Percentiles rank a stretch among this genome's conserved stretches.
These are phyloP conservation scores for Andrena minutula DNA, from an alignment of 2,888 invertebrate species.

Conservation along the genomic window DNA sequence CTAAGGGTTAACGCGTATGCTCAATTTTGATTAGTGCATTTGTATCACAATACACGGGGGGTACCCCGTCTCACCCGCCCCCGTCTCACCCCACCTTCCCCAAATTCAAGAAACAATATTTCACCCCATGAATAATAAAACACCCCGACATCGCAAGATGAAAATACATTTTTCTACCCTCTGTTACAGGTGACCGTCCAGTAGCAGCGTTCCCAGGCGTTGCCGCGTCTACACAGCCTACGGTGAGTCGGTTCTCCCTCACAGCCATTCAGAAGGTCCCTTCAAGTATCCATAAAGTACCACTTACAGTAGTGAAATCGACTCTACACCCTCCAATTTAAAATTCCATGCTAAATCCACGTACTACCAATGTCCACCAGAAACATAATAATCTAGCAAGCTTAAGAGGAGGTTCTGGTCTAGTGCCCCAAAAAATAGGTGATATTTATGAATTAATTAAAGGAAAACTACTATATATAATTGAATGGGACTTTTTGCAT, in stretches of 20 bases:
- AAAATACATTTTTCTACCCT: background rate
- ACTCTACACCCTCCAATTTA: background rate
- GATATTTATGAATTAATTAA: no score
- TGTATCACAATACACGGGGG: no score
- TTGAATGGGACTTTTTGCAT: no score
- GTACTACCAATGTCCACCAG: background rate
- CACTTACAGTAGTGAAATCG: constrained; percentile 28
- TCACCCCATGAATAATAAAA: background rate
- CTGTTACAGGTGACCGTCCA: constrained; percentile 66
- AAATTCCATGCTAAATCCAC: background rate
- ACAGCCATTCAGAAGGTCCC: constrained; percentile 10
- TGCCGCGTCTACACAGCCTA: constrained; percentile 48
- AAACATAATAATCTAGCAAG: no score
- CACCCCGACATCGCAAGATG: background rate
- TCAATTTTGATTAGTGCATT: no score
- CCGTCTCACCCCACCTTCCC: no score
- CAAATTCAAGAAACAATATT: background rate
- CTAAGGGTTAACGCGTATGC: no score
- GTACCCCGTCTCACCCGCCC: no score
- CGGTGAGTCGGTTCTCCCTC: constrained; percentile 58
- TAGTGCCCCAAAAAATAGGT: no score
- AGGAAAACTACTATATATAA: no score
- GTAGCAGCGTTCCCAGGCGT: constrained; percentile 46
- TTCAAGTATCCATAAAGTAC: constrained; percentile 32
- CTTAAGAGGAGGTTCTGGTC: no score